Percentiles rank a stretch among this genome's conserved stretches.
These are phyloP conservation scores for Danio choprae DNA, from an alignment of 2,797 vertebrate species.

Conservation along the genomic window DNA sequence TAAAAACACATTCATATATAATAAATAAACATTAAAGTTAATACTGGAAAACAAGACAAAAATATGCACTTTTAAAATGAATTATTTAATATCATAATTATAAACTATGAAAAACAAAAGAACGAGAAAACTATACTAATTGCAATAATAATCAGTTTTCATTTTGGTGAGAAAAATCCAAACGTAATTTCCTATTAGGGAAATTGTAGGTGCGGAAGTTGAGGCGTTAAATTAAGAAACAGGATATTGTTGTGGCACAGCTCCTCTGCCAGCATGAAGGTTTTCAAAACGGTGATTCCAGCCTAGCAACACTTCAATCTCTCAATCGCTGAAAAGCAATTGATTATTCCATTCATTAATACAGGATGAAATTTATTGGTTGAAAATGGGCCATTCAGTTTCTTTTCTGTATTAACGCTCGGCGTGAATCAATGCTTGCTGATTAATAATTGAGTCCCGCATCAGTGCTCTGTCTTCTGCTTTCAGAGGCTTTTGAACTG, in stretches of 20 bases:
- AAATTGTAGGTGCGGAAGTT: not conserved
- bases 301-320: constrained; percentile 1
- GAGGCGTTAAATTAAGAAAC: not conserved
- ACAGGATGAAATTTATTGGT: constrained; percentile 32
- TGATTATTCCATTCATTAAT: constrained; percentile 46
- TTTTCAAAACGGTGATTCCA: not conserved
- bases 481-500: constrained; percentile 41
- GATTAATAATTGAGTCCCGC: constrained; percentile 33
- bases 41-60: not conserved
- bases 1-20: too few species aligned
- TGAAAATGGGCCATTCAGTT: constrained; percentile 39
- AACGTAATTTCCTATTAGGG: not conserved
- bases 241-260: not conserved
- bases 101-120: not conserved
- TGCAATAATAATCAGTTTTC: not conserved
- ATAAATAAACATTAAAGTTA: too few species aligned
- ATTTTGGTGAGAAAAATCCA: not conserved
- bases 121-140: not conserved
- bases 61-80: not conserved
- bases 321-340: constrained; percentile 38
- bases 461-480: constrained; percentile 30
- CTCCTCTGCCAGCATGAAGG: constrained; percentile 14
- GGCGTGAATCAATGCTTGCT: constrained; percentile 37
- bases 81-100: not conserved
- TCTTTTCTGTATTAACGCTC: constrained; percentile 26